phyloP scores from a whole-genome alignment of 2,113 vertebrate species.

The Phainopepla nitens region DNA sequence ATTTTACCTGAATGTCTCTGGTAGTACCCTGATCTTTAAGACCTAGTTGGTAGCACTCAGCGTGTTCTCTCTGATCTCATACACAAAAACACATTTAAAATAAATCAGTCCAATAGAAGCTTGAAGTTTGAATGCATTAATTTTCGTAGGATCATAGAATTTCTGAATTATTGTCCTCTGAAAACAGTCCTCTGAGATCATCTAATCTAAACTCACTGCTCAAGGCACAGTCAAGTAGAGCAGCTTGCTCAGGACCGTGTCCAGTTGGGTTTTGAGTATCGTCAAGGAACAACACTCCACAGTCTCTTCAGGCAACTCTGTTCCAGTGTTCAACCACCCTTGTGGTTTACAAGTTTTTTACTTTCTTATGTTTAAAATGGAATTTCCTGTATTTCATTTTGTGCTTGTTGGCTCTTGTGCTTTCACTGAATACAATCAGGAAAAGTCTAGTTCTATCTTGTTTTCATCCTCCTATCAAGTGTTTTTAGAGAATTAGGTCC shows the following conservation, averaged over 20 bases:
- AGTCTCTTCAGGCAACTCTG: background rate
- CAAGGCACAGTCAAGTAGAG: background rate
- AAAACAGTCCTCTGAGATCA: background rate
- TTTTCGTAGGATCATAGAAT: background rate
- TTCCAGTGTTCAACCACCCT: background rate
- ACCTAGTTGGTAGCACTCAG: background rate
- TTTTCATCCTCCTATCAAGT: background rate
- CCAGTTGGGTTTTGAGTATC: background rate
- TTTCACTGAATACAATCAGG: background rate
- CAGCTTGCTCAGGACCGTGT: background rate
- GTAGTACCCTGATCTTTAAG: background rate
- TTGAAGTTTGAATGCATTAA: background rate
- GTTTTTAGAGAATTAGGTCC: background rate
- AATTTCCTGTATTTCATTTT: background rate
- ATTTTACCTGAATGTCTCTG: background rate
- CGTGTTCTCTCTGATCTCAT: background rate
- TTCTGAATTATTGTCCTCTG: background rate
- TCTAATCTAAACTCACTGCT: background rate
- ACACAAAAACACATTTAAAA: background rate
- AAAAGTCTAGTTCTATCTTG: background rate
- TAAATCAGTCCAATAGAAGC: background rate
- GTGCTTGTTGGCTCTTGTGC: background rate
- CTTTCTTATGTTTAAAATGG: background rate
- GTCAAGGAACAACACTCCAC: background rate
- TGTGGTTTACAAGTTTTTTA: background rate